Conservation (phyloP, 2,113 vertebrate genomes). For the Catharus bicknelli region DNA sequence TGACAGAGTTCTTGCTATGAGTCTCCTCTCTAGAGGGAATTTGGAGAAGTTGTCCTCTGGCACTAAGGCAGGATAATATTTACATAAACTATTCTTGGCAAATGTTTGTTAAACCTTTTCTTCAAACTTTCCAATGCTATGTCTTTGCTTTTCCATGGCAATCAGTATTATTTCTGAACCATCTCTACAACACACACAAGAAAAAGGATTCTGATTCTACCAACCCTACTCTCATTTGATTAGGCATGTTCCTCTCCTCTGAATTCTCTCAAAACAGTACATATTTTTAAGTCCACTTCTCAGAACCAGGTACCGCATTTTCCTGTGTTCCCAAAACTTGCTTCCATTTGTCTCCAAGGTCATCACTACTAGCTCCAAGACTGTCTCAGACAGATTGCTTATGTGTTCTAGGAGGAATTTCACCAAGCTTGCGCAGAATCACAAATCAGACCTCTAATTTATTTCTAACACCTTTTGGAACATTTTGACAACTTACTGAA, state of each 20-base stretch:
- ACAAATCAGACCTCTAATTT: not conserved
- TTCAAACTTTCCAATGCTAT: not conserved
- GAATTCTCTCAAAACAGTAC: not conserved
- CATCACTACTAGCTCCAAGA: not conserved
- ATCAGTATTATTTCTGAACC: not conserved
- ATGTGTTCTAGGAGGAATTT: not conserved
- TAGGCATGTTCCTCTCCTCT: not conserved
- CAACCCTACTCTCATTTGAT: not conserved
- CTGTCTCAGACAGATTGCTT: not conserved
- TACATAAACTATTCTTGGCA: not conserved
- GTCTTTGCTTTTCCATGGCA: not conserved
- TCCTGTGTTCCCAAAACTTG: not conserved
- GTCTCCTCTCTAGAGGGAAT: not conserved
- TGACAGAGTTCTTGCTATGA: not conserved
- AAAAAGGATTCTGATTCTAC: not conserved
- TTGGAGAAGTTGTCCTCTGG: not conserved
- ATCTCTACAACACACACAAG: accelerated
- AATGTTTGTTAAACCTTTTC: not conserved
- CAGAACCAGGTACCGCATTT: not conserved
- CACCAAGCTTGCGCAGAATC: not conserved
- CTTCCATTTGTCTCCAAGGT: not conserved
- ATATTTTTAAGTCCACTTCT: not conserved
- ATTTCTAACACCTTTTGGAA: not conserved
- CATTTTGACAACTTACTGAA: not conserved
- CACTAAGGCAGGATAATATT: not conserved